Base-by-base conservation (phyloP, 2,888 invertebrate genomes). In the Mythimna vitellina region DNA sequence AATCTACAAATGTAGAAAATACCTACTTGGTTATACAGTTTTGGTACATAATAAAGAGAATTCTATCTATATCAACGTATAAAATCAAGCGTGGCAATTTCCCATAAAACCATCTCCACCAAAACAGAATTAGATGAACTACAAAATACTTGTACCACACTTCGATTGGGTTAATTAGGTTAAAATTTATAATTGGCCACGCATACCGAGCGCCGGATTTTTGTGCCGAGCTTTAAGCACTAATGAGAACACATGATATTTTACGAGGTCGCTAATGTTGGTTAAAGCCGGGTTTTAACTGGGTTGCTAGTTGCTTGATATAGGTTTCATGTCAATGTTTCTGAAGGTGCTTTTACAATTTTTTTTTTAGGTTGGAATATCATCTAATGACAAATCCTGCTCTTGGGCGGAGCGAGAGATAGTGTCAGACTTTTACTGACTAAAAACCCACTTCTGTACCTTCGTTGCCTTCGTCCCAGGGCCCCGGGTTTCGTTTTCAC, bases 201-300 rank as follows among this genome's bases (percentile, higher is more conserved):
- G 88, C 90, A 90, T 88, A 87, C 81, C 78, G 81, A 65, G 76
- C 78, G 80, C 69, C 76, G 81, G 81, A 87, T 89, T 89, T 88
- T 89, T 88, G 88, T 88, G 88, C 76, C 86, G 83, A 88, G 90
- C 89, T 89, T 90, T 89, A 89, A 90, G 89, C 87, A 85, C 88
- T 90, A 92, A 92, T 89, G 91, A 89, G 88, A 76, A 78, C 84
- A 87, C 87, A 89, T 90, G 88, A 89, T 86, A 86, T 90, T 90
- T 87, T 85, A 89, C 82, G 87, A 89, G 89, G 87, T 81, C 88
- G 84, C 85, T 80, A 85, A 87, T 87, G 83, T 75, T 60, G 79
- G n/a, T 7, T 78, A 56, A 78, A 65, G 76, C 76, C 65, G 22
- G 20, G 57, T 64, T 32, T 65, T 53, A 38, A 60, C 22, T 20